phyloP scores from a whole-genome alignment of 2,888 invertebrate genomes.

The Axea sp. region DNA sequence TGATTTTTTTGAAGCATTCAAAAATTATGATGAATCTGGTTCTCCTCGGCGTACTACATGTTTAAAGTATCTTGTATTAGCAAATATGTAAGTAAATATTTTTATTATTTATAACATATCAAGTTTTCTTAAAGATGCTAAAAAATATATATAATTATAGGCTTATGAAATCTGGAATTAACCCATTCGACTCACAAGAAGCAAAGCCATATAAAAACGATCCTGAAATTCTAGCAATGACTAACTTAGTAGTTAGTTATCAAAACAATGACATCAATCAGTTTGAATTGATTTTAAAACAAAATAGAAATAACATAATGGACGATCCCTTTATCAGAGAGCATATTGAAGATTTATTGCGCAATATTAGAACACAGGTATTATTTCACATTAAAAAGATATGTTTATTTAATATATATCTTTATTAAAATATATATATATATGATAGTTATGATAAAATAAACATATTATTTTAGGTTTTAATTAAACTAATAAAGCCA shows the following conservation, averaged over 20 bases:
- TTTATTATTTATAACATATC: no score
- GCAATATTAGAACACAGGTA: conserved; percentile 92
- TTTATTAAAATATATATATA: no score
- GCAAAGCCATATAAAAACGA: conserved; percentile 99
- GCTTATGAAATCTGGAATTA: conserved; percentile 99
- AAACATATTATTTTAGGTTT: conserved; percentile 86
- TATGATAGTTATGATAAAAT: no score
- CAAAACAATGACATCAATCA: conserved; percentile 99
- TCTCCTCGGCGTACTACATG: conserved; percentile 97
- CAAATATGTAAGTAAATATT: conserved; percentile 93
- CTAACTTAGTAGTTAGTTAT: conserved; percentile 97
- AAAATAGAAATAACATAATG: conserved; percentile 97
- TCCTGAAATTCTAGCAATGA: conserved; percentile 99
- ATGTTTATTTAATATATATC: no score
- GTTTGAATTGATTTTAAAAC: conserved; percentile 97
- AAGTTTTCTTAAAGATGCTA: no score
- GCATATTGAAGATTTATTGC: conserved; percentile 97
- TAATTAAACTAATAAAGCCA: conserved; percentile 97
- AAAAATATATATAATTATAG: conserved; percentile 77
- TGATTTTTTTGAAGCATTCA: conserved; percentile 99
- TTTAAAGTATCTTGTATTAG: conserved; percentile 97
- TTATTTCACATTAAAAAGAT: background rate
- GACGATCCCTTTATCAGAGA: conserved; percentile 99
- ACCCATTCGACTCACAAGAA: conserved; percentile 99
- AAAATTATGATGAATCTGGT: conserved; percentile 99